Percentiles rank a stretch among this genome's conserved stretches.
phyloP scores from a whole-genome alignment of 2,888 invertebrate species.

The Hermodice carunculata region DNA sequence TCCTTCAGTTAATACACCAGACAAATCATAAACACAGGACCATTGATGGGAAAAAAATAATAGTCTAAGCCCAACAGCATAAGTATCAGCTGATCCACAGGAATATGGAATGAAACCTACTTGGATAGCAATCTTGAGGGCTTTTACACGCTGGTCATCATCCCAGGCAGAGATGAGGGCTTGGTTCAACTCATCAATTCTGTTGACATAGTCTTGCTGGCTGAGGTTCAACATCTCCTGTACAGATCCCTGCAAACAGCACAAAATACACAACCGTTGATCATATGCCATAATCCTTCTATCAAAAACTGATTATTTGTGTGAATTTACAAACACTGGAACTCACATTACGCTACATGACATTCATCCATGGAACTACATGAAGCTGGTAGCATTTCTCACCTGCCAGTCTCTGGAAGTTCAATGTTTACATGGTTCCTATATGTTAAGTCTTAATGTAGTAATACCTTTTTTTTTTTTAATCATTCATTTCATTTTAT shows the following conservation, averaged over 20 bases:
- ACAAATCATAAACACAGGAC: no score
- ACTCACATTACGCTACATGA: neutral
- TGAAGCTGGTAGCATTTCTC: neutral
- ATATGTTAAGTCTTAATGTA: no score
- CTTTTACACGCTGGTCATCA: constrained; percentile 89
- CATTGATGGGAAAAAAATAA: no score
- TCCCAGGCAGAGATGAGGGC: constrained; percentile 94
- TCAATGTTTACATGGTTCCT: no score
- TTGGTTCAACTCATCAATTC: constrained; percentile 91
- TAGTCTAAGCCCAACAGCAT: no score
- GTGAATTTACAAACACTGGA: no score
- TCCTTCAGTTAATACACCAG: no score
- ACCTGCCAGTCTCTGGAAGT: neutral
- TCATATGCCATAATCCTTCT: neutral
- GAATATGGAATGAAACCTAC: no score
- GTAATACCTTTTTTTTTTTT: no score
- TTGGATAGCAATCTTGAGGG: constrained; percentile 95
- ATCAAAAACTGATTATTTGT: neutral
- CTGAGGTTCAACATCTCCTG: constrained; percentile 90
- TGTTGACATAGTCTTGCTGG: constrained; percentile 90
- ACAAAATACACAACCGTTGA: neutral
- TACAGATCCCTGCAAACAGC: constrained; percentile 71
- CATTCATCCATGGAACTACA: neutral
- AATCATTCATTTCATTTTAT: no score
- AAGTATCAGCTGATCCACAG: no score